A percentile compares a stretch with the other conserved stretches of the same genome.
These are phyloP conservation scores for Sebastes iracundus DNA, from an alignment of 2,797 vertebrate species.

Conservation along the genomic window DNA sequence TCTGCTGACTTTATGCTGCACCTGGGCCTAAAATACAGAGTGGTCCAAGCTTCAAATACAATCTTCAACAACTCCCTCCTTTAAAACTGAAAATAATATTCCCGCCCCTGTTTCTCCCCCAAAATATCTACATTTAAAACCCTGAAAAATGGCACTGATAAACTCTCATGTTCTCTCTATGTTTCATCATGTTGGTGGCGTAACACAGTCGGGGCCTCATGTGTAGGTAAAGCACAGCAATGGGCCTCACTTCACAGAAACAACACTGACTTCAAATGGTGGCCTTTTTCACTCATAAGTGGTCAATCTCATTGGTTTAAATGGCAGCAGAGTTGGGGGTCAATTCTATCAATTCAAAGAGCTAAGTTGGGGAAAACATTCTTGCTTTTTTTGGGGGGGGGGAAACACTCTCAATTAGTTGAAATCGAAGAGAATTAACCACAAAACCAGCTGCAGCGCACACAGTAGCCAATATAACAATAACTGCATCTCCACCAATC, in stretches of 20 bases:
- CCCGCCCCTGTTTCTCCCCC: neutral
- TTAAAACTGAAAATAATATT: constrained; percentile 21
- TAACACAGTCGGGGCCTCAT: neutral
- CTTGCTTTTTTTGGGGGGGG: neutral
- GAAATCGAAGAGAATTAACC: constrained; percentile 17
- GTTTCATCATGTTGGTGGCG: constrained; percentile 1
- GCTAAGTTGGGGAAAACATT: neutral
- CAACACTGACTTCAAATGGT: constrained; percentile 15
- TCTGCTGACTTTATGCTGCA: constrained; percentile 25
- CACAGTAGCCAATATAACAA: neutral
- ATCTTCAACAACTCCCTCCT: constrained; percentile 53
- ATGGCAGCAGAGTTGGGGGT: constrained; percentile 10
- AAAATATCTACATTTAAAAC: constrained; percentile 49
- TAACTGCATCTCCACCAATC: constrained; percentile 5
- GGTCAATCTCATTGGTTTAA: constrained; percentile 4
- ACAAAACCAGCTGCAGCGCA: neutral
- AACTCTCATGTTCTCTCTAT: neutral
- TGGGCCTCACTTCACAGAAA: constrained; percentile 10
- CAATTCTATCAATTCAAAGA: neutral
- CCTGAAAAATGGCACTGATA: constrained; percentile 45
- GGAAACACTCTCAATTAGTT: neutral
- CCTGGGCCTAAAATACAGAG: constrained; percentile 58
- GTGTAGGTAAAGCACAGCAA: constrained; percentile 10
- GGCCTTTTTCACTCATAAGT: neutral
- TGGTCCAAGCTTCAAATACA: constrained; percentile 73